Evolutionary conservation across 2,797 vertebrate genomes (phyloP).

Genomic region (Cynopterus sphinx): DNA sequence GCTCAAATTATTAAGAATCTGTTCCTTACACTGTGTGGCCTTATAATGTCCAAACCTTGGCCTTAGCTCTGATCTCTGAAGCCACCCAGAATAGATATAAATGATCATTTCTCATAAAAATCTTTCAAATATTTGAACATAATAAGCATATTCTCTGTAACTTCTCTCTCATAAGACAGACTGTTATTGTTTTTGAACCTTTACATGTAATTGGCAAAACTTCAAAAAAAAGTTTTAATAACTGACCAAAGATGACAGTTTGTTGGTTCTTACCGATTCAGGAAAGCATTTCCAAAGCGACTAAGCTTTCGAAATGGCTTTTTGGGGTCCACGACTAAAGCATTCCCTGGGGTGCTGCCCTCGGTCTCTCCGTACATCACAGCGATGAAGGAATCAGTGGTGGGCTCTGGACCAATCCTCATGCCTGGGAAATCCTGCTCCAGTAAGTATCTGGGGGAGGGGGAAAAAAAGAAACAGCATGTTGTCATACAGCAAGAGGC

Average conservation of each 20-base stretch:
- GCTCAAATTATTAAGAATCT: not conserved
- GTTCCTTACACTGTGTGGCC: not conserved
- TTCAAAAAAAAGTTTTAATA: conserved; percentile 26
- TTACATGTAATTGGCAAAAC: not conserved
- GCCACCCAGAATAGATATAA: not conserved
- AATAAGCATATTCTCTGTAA: not conserved
- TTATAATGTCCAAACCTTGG: not conserved
- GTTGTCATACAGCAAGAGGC: not conserved
- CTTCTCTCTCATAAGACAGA: conserved; percentile 26
- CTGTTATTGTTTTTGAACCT: not conserved
- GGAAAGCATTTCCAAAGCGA: conserved; percentile 96
- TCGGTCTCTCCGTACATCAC: conserved; percentile 97
- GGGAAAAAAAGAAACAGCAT: not conserved
- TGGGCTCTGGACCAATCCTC: conserved; percentile 97
- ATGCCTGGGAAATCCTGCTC: conserved; percentile 98
- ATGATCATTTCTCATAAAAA: not conserved
- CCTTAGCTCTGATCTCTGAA: not conserved
- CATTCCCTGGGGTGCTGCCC: conserved; percentile 95
- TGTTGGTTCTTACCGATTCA: conserved; percentile 91
- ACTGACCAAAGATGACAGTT: not conserved
- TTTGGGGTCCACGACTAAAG: conserved; percentile 96
- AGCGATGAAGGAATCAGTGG: conserved; percentile 97
- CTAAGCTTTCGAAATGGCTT: conserved; percentile 97
- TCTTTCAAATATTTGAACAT: not conserved
- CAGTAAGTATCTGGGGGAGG: conserved; percentile 91